Evolutionary conservation across 2,888 invertebrate genomes (phyloP), one percentile per base, ranked within the genome.

Genomic region (Rhagium mordax): DNA sequence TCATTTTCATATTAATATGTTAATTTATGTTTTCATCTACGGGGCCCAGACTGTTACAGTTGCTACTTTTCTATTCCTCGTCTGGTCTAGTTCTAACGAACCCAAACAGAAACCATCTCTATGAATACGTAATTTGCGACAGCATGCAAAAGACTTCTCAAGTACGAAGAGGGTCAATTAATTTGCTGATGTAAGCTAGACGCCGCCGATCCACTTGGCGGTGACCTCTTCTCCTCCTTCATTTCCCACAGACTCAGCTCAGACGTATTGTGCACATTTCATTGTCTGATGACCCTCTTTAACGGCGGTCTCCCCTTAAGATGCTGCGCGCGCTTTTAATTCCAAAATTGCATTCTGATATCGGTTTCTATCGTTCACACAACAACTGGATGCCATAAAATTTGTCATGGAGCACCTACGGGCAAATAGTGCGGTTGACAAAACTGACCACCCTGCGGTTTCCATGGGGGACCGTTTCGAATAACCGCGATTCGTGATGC

Each of bases 1-100:
- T 80, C 78, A 82, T 81, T 81, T 82, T 81, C 81, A 79, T 81
- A 82, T 82, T 81, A 82, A 81, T 82, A 82, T 82, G 82, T 33
- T 75, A 81, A 81, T 81, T 73, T 60, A 64, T 74, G 77, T 77
- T 77, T 73, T 75, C 73, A 70, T 78, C 68, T 20, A 47, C 3
- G 2, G 15, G n/a, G 64, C 20, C 20, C 51, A 29, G 10, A 29
- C 13, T 33, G 59, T 48, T 48, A 59, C 57, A 68, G 57, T 68
- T 59, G 57, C 57, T 53, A 59, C 64, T 64, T 66, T 71, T 33
- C 69, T 69, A 74, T 69, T 67, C 61, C 74, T 74, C 65, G 71
- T 70, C 74, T 75, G 70, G 78, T 67, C 72, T 55, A 69, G 66
- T 29, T 20, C 33, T n/a, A 65, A 57, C 62, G 49, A 41, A 57